Base-by-base conservation (phyloP, 1,140 invertebrate species). In the Homarus americanus region DNA sequence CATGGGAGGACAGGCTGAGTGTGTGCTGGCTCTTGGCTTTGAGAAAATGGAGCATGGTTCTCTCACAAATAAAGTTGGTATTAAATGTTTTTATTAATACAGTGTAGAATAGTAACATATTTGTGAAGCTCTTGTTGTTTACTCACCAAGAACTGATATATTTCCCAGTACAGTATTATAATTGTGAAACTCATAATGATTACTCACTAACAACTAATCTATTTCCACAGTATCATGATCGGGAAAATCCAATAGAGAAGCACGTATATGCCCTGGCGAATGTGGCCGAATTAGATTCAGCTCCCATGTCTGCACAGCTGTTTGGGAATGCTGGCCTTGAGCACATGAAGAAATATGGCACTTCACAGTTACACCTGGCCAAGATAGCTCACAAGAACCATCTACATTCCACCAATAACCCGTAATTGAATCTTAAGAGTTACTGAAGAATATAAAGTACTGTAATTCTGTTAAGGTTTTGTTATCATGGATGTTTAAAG, bases 361-460 rank as follows among this genome's bases (percentile, higher is more conserved):
- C 98, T 0, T 98, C 96, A 92, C 96, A 96, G 34, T 96, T 98
- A 82, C 98, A 99, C 94, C 97, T 99, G 94, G 99, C 98, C 1
- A 99, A 99, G 95, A 98, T 99, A 93, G 99, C 98, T 0, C 97
- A 97, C 92, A 99, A 99, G 94, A 99, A 99, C 95, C 98, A 99
- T 94, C 96, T 98, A 93, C 98, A 99, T 95, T 99, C 98, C 0
- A 95, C 96, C 0, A 99, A 99, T 93, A 99, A 99, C 95, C 98
- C 98, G 93, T 97, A 96, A 95, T 96, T 95, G 2, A 36, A 41
- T 75, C 4, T 82, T n/a, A 36, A 7, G 72, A 7, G 36, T 34
- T 32, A 87, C 1, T 34, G 20, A 24, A 5, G n/a, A 40, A 34
- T 2, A 24, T 10, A 17, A n/a, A n/a, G n/a, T n/a, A n/a, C n/a